Evolutionary conservation across 2,888 invertebrate genomes (phyloP).

Genomic region (Dryocosmus kuriphilus): DNA sequence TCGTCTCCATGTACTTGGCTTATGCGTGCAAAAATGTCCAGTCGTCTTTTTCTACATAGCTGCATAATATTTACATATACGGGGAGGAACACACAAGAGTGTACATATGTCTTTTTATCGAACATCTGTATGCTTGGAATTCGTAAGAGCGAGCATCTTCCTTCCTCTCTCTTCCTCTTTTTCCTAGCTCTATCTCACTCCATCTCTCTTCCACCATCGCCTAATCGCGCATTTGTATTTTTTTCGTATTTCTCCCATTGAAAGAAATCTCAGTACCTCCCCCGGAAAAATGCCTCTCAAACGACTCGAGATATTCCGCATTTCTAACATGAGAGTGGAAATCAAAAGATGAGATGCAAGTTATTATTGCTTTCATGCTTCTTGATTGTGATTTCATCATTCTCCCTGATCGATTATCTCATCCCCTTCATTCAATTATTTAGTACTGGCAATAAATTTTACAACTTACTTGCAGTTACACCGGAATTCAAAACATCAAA

Average conservation of each 20-base stretch:
- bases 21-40: conserved; percentile 57
- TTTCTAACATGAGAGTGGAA: conserved; percentile 28
- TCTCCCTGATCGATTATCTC: neutral
- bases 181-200: conserved; percentile 21
- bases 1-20: conserved; percentile 56
- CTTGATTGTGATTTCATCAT: conserved; percentile 18
- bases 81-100: conserved; percentile 52
- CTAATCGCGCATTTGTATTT: conserved; percentile 38
- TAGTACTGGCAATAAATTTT: too few relatives aligned
- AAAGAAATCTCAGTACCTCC: conserved; percentile 12
- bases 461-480: too few relatives aligned
- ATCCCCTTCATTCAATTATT: too few relatives aligned
- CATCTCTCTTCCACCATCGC: conserved; percentile 15
- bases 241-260: conserved; percentile 31
- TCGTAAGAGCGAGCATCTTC: conserved; percentile 58
- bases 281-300: conserved; percentile 19
- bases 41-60: conserved; percentile 59
- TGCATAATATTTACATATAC: conserved; percentile 60
- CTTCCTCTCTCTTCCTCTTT: conserved; percentile 30
- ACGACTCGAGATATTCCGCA: conserved; percentile 35
- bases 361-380: conserved; percentile 34
- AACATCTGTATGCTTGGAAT: conserved; percentile 65
- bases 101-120: conserved; percentile 63
- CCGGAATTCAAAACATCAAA: too few relatives aligned
- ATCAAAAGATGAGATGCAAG: conserved; percentile 37